Conservation (phyloP, 1,140 invertebrate species). For the Ctenoplectra terminalis region DNA sequence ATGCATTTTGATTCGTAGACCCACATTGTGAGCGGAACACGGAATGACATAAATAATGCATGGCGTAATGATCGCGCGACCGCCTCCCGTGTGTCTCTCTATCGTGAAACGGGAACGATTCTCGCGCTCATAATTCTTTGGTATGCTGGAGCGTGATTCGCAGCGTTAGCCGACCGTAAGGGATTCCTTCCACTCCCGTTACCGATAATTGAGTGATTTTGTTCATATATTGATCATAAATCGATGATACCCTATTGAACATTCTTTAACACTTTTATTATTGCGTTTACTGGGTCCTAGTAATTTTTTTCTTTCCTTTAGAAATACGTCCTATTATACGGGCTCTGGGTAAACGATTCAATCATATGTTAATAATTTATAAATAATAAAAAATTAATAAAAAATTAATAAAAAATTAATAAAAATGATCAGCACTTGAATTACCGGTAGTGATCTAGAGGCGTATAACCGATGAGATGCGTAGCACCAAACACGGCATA, state of each 20-base stretch:
- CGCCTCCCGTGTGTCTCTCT: slow-evolving; percentile 1
- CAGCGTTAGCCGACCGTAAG: neutral
- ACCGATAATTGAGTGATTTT: slow-evolving; percentile 28
- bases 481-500: too few species aligned
- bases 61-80: slow-evolving; percentile 77
- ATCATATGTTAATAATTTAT: too few species aligned
- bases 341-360: too few species aligned
- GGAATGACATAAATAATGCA: slow-evolving; percentile 82
- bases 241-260: slow-evolving; percentile 9
- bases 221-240: slow-evolving; percentile 6
- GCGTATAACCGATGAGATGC: too few species aligned
- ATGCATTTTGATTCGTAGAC: slow-evolving; percentile 81
- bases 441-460: too few species aligned
- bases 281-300: slow-evolving; percentile 1
- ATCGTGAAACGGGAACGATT: slow-evolving; percentile 62
- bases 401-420: too few species aligned
- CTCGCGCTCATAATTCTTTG: slow-evolving; percentile 65
- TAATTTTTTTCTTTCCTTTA: too few species aligned
- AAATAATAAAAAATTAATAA: too few species aligned
- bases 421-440: too few species aligned
- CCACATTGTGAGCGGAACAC: slow-evolving; percentile 72
- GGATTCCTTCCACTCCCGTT: slow-evolving; percentile 42
- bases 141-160: slow-evolving; percentile 20
- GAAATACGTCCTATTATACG: too few species aligned
- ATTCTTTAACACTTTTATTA: slow-evolving; percentile 15